phyloP scores from a whole-genome alignment of 2,888 invertebrate species.

The Drosophila pseudotalamancana region DNA sequence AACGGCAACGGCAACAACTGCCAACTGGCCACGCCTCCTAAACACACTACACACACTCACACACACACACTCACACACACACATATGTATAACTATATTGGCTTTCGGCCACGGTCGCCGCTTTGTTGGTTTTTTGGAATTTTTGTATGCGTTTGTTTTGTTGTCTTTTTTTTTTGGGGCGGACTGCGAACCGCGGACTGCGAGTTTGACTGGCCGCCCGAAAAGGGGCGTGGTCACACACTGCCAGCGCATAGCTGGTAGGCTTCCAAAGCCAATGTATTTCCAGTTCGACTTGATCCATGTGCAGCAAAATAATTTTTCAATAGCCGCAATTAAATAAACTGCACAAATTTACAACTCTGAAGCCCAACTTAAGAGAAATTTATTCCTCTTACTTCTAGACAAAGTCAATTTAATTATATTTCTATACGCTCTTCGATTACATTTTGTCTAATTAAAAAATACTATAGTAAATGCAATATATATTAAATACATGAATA shows the following conservation, averaged over 20 bases:
- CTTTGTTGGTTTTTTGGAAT: constrained; percentile 44
- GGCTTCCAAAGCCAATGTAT: constrained; percentile 33
- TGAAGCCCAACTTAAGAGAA: too few species aligned
- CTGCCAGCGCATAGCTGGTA: constrained; percentile 13
- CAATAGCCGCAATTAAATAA: constrained; percentile 5
- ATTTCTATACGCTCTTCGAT: too few species aligned
- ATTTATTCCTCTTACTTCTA: too few species aligned
- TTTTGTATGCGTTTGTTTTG: constrained; percentile 17
- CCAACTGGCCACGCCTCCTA: constrained; percentile 70
- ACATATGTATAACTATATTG: constrained; percentile 32
- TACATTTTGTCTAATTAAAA: too few species aligned
- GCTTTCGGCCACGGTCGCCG: constrained; percentile 57
- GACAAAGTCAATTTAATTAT: too few species aligned
- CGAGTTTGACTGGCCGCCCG: constrained; percentile 12
- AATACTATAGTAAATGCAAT: too few species aligned
- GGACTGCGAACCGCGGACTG: constrained; percentile 23
- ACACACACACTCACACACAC: constrained; percentile 10
- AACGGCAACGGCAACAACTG: constrained; percentile 43
- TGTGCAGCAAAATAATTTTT: constrained; percentile 19
- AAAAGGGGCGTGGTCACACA: constrained; percentile 44
- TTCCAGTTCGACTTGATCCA: constrained; percentile 31
- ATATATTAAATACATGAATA: too few species aligned
- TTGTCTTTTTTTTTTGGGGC: constrained; percentile 28
- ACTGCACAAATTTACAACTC: too few species aligned
- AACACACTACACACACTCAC: constrained; percentile 34